Percentiles rank a stretch among this genome's conserved stretches.
These are phyloP conservation scores for Drosophila ohnishii DNA, from an alignment of 1,140 invertebrate species.

Conservation along the genomic window DNA sequence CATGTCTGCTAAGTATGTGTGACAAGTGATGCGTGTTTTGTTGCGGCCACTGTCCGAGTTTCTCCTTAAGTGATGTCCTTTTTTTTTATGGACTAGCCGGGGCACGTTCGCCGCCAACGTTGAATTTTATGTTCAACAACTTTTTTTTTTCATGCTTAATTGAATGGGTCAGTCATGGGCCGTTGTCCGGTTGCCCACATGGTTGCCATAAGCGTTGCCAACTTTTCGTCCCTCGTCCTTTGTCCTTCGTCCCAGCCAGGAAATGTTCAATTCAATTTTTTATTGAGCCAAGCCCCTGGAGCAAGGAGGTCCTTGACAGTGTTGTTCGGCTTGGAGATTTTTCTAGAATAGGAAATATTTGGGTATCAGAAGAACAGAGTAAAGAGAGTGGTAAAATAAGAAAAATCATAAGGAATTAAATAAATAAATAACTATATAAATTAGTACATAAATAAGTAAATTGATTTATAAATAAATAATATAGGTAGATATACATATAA, in stretches of 20 bases:
- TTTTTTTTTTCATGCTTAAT: slow-evolving; percentile 80
- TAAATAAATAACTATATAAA: background rate
- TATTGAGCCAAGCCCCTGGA: slow-evolving; percentile 10
- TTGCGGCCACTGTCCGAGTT: slow-evolving; percentile 71
- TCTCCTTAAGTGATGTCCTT: slow-evolving; percentile 82
- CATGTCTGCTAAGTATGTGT: slow-evolving; percentile 68
- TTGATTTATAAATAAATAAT: too few species aligned
- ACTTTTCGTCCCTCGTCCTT: slow-evolving; percentile 20
- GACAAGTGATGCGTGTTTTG: slow-evolving; percentile 83
- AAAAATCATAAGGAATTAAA: too few species aligned
- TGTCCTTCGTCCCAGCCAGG: slow-evolving; percentile 35
- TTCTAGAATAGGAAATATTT: background rate
- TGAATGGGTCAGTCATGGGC: slow-evolving; percentile 81
- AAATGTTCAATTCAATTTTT: slow-evolving; percentile 81
- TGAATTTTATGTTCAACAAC: background rate
- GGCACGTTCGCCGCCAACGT: slow-evolving; percentile 18
- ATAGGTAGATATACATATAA: background rate
- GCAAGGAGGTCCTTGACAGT: slow-evolving; percentile 1
- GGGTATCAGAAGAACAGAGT: too few species aligned
- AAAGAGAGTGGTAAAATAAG: too few species aligned
- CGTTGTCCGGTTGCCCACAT: slow-evolving; percentile 62
- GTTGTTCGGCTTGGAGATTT: background rate
- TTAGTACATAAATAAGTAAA: background rate
- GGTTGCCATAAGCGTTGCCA: slow-evolving; percentile 50
- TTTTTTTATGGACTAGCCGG: slow-evolving; percentile 56